A percentile compares a stretch with the other conserved stretches of the same genome.
Conservation (phyloP, 2,797 vertebrate genomes). For the Yasuhikotakia modesta region DNA sequence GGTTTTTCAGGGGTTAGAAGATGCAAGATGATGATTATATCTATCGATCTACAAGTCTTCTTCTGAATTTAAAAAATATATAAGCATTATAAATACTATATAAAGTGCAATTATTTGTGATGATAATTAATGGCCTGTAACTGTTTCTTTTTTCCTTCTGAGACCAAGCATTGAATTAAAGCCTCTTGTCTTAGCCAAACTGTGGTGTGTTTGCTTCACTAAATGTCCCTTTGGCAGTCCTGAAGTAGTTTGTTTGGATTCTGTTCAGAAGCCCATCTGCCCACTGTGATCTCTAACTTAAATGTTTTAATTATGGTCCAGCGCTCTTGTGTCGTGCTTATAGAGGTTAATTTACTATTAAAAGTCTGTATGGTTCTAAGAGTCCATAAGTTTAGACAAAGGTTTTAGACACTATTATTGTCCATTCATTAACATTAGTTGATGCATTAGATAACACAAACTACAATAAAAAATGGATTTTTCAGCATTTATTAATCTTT, state of each 20-base stretch:
- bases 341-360: slow-evolving; percentile 41
- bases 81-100: not conserved
- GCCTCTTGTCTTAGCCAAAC: not conserved
- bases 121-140: no score
- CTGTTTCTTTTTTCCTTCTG: no score
- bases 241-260: slow-evolving; percentile 74
- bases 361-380: not conserved
- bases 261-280: slow-evolving; percentile 75
- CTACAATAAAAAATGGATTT: no score
- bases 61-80: not conserved
- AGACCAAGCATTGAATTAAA: not conserved
- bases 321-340: slow-evolving; percentile 66
- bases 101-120: no score
- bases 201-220: not conserved
- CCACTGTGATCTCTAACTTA: slow-evolving; percentile 74
- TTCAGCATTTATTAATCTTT: no score
- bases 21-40: not conserved
- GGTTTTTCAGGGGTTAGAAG: not conserved
- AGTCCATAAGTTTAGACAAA: not conserved
- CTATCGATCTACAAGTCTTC: not conserved
- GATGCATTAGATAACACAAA: no score
- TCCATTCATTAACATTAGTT: no score
- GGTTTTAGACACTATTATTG: no score
- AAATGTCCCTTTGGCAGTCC: slow-evolving; percentile 71
- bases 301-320: slow-evolving; percentile 77